Evolutionary conservation across 1,140 invertebrate species (phyloP).

Genomic region (Heliconius hewitsoni): DNA sequence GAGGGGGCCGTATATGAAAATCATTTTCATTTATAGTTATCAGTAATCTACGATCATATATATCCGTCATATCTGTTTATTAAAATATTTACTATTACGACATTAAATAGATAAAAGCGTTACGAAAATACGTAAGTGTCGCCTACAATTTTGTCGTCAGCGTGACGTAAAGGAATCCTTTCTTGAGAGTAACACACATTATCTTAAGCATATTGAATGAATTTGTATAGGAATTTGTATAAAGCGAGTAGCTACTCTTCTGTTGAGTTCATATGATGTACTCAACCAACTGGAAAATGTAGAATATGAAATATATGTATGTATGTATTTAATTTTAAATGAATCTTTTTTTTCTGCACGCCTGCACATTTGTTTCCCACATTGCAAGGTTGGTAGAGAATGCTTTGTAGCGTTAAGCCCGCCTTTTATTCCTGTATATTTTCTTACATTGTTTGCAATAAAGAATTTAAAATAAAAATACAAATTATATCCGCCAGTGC

Average conservation of each 20-base stretch:
- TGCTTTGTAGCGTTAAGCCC: no score
- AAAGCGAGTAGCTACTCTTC: background rate
- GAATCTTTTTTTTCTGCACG: no score
- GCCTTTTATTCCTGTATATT: no score
- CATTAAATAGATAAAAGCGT: slow-evolving; percentile 3
- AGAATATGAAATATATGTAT: no score
- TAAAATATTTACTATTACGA: background rate
- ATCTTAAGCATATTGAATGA: slow-evolving; percentile 17
- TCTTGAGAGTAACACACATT: slow-evolving; percentile 12
- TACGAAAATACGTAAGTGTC: slow-evolving; percentile 10
- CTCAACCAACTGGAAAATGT: background rate
- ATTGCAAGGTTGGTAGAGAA: no score
- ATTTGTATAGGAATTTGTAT: background rate
- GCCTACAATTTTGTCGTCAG: slow-evolving; percentile 19
- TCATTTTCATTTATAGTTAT: background rate
- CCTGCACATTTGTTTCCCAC: no score
- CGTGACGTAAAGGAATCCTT: slow-evolving; percentile 27
- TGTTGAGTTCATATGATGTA: background rate
- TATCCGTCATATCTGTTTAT: background rate
- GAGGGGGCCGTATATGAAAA: background rate
- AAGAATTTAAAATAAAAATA: no score
- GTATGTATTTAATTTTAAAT: no score
- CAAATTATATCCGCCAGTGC: no score
- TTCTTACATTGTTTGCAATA: no score
- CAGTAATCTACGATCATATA: background rate